Evolutionary conservation across 2,113 vertebrate genomes (phyloP).

Genomic region (Talpa occidentalis): DNA sequence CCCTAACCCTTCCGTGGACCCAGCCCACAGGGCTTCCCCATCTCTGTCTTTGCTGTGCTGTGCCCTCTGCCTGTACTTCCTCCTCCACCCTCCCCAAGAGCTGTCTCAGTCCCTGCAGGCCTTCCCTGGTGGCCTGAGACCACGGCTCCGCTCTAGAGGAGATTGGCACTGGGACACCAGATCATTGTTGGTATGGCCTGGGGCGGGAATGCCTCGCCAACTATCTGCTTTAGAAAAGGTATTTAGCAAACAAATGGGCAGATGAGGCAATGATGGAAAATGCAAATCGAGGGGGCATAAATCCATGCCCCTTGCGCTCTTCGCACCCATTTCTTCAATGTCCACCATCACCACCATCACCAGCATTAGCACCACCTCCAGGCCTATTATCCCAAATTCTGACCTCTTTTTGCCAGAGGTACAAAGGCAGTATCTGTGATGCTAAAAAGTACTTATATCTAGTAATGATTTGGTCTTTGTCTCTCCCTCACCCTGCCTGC

Average conservation of each 20-base stretch:
- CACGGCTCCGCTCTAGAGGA: not conserved
- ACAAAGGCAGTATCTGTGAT: fast-evolving
- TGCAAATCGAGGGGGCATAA: too few relatives aligned
- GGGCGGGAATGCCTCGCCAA: not conserved
- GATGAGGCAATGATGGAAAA: not conserved
- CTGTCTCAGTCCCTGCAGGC: not conserved
- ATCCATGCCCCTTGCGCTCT: not conserved
- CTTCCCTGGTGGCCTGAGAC: not conserved
- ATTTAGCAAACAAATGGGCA: not conserved
- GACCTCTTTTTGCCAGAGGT: not conserved
- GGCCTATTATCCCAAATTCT: fast-evolving
- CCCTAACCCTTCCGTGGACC: not conserved
- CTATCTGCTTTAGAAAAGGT: not conserved
- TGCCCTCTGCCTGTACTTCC: not conserved
- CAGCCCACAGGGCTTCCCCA: not conserved
- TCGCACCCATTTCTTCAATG: not conserved
- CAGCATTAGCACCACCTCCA: not conserved
- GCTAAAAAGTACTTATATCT: not conserved
- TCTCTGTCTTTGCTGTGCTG: not conserved
- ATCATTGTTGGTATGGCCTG: not conserved
- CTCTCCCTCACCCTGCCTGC: too few relatives aligned
- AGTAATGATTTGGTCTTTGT: not conserved
- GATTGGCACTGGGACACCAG: not conserved
- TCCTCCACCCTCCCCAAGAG: not conserved
- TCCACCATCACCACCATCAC: not conserved